These are phyloP conservation scores for Pterobdella sp. DNA, from an alignment of 2,888 invertebrate species.

Conservation along the genomic window DNA sequence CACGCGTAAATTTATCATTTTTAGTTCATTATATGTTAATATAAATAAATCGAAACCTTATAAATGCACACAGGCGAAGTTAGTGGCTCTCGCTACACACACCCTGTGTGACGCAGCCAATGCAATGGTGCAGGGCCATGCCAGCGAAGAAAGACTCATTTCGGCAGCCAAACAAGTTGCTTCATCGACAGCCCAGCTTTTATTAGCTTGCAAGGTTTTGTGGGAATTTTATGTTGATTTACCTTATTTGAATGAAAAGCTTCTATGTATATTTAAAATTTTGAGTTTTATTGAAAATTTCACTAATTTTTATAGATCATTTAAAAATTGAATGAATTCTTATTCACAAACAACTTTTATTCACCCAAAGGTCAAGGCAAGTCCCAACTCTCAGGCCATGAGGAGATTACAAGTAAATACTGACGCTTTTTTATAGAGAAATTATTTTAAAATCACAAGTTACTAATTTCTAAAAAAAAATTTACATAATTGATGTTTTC, in stretches of 20 bases:
- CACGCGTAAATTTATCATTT: no score
- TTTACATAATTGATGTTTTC: no score
- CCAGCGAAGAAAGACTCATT: conserved; percentile 80
- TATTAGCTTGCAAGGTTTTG: conserved; percentile 83
- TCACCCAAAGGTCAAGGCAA: conserved; percentile 80
- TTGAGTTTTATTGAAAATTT: no score
- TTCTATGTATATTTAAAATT: no score
- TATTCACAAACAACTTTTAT: no score
- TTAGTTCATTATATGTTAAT: no score
- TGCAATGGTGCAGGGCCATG: conserved; percentile 71
- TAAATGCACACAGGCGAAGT: conserved; percentile 66
- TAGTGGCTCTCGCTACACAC: conserved; percentile 95
- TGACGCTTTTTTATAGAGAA: background rate
- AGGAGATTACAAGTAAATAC: conserved; percentile 63
- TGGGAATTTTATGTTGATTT: background rate
- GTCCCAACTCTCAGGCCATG: conserved; percentile 86
- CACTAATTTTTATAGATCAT: no score
- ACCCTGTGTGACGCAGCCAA: conserved; percentile 96
- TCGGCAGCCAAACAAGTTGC: conserved; percentile 85
- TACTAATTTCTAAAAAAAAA: background rate
- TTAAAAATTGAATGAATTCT: no score
- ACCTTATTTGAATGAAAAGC: no score
- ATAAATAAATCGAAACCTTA: no score
- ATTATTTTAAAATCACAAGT: conserved; percentile 2
- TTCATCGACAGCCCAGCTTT: conserved; percentile 86